These are phyloP conservation scores for Myotis daubentonii DNA, from an alignment of 2,797 vertebrate species.

Conservation along the genomic window DNA sequence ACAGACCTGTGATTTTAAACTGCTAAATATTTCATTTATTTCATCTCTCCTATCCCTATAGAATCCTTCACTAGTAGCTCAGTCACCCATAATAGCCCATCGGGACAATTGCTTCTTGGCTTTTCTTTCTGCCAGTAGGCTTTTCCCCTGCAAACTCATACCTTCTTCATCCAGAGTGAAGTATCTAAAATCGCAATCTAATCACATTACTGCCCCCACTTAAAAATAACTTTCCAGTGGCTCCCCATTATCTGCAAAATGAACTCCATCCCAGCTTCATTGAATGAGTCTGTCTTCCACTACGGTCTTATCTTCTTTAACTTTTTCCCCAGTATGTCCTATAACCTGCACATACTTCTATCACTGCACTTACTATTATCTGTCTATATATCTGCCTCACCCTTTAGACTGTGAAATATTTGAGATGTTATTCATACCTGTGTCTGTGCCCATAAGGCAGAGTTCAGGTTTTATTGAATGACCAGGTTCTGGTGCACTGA, in stretches of 20 bases:
- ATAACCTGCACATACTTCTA: background rate
- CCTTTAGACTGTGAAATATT: background rate
- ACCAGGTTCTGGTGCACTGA: background rate
- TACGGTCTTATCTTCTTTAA: background rate
- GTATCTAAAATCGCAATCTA: background rate
- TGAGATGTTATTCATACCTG: background rate
- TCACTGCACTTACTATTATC: background rate
- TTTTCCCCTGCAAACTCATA: background rate
- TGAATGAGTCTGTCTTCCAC: background rate
- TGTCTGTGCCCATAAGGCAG: background rate
- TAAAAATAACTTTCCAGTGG: background rate
- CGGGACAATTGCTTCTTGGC: background rate
- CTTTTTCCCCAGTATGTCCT: background rate
- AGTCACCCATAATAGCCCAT: background rate
- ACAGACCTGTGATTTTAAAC: background rate
- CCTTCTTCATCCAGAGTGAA: background rate
- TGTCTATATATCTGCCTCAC: background rate
- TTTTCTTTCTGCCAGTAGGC: background rate
- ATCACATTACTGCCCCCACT: background rate
- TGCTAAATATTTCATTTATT: background rate
- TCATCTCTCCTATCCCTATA: background rate
- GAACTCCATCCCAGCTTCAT: background rate
- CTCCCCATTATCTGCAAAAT: background rate
- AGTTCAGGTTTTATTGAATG: slow-evolving; percentile 13
- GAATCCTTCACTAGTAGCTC: background rate